Evolutionary conservation across 2,888 invertebrate genomes (phyloP), one percentile per base, ranked within the genome.

Genomic region (Lithophane leautieri): DNA sequence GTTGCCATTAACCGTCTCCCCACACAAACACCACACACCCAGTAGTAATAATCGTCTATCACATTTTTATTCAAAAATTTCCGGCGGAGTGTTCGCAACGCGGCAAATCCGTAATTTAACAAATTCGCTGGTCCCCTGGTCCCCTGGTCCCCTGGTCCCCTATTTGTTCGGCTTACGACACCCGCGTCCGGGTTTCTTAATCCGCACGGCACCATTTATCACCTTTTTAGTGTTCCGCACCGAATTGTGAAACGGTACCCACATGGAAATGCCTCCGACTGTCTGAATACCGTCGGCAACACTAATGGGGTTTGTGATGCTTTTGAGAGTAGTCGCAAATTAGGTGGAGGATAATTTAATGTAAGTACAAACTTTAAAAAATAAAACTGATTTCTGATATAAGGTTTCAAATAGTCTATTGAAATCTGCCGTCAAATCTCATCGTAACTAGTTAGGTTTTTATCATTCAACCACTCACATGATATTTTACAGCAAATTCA

Each of bases 131-230:
- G 79, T 72, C 78, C 84, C 63, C 56, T n/a, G n/a, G n/a, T n/a
- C n/a, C n/a, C n/a, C n/a, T 25, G 56, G 56, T 56, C 34, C 34
- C 34, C 34, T 34, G 34, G 34, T n/a, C 28, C 60, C 86, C 78
- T 88, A 86, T 86, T 86, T 86, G 81, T 86, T 76, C 66, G 73
- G 88, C 86, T 88, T 88, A 88, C 81, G 76, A 71, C 78, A 79
- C 79, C 78, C 80, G 62, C 75, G 88, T 88, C 81, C 74, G 83
- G 79, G 80, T 80, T 76, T 78, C 86, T 78, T 87, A 82, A 85
- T 85, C 87, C 87, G 69, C 54, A 73, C 75, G 67, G 69, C 60
- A 76, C 69, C 80, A 82, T 87, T 87, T 85, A 88, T 87, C 85
- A 88, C 87, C 81, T 88, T 88, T 88, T 87, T 85, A 88, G 76